phyloP scores from a whole-genome alignment of 2,797 vertebrate species.

The Hybognathus amarus region DNA sequence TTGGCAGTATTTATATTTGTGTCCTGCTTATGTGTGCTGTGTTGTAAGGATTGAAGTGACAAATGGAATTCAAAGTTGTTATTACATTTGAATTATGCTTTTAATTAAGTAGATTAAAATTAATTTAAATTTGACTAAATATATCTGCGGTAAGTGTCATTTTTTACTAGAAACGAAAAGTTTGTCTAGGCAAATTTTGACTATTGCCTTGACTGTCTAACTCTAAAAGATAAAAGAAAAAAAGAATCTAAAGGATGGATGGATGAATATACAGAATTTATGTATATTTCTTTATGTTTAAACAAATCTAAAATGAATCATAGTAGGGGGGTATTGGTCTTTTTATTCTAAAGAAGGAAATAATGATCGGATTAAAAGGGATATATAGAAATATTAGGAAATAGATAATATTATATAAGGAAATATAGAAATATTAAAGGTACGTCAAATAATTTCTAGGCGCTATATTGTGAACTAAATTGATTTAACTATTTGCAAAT shows the following conservation, averaged over 20 bases:
- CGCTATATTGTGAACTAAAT: not conserved
- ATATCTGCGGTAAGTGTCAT: not conserved
- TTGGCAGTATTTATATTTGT: conserved; percentile 1
- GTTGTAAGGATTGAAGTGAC: not conserved
- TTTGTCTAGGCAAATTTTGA: not conserved
- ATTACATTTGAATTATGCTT: not conserved
- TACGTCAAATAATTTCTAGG: not conserved
- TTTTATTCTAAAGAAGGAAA: not conserved
- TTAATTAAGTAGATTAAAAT: not conserved
- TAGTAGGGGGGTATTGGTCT: not conserved
- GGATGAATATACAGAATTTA: not conserved
- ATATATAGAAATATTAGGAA: not conserved
- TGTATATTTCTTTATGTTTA: not conserved
- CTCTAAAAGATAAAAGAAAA: not conserved
- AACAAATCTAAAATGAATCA: not conserved
- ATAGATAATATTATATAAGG: not conserved
- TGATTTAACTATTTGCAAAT: not conserved
- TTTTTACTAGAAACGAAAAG: not conserved
- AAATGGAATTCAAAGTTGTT: not conserved
- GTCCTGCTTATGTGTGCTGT: not conserved
- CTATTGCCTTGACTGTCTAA: not conserved
- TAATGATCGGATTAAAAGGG: not conserved
- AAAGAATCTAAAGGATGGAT: too few species aligned
- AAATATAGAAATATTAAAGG: not conserved
- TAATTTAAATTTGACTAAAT: not conserved